phyloP scores from a whole-genome alignment of 2,888 invertebrate genomes.

The Drosophila infuscata region DNA sequence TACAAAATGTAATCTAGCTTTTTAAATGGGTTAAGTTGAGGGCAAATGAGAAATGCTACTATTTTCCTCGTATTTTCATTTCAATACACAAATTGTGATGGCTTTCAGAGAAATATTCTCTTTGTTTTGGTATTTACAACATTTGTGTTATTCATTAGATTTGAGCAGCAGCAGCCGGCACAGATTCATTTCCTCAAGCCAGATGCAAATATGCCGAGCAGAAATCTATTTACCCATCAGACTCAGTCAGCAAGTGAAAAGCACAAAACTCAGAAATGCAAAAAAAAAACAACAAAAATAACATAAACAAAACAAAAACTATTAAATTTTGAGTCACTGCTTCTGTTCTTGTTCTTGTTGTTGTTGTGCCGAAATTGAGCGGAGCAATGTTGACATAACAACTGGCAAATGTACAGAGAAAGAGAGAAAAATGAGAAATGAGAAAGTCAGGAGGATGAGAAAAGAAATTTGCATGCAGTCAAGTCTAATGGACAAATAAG shows the following conservation, averaged over 20 bases:
- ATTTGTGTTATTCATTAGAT: conserved; percentile 34
- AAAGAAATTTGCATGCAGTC: conserved; percentile 54
- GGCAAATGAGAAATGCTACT: not conserved
- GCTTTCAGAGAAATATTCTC: conserved; percentile 1
- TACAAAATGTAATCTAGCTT: not conserved
- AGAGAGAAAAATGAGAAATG: not conserved
- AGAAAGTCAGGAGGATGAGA: not conserved
- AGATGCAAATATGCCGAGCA: conserved; percentile 49
- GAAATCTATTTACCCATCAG: conserved; percentile 59
- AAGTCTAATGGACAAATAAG: conserved; percentile 66
- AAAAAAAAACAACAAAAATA: not conserved
- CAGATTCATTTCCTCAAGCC: conserved; percentile 48
- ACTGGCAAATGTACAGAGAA: conserved; percentile 45
- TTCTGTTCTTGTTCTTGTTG: not conserved
- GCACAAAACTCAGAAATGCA: not conserved
- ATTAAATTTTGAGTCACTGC: conserved; percentile 8
- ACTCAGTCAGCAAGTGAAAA: conserved; percentile 49
- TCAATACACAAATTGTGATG: not conserved
- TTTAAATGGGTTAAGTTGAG: not conserved
- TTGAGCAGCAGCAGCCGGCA: conserved; percentile 14
- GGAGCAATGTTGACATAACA: conserved; percentile 37
- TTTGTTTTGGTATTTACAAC: not conserved
- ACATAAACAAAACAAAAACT: conserved; percentile 28
- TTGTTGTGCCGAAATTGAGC: conserved; percentile 50
- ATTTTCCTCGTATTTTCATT: not conserved